A percentile compares a stretch with the other conserved stretches of the same genome.
Conservation (phyloP, 1,140 invertebrate species). For the Halictus rubicundus region DNA sequence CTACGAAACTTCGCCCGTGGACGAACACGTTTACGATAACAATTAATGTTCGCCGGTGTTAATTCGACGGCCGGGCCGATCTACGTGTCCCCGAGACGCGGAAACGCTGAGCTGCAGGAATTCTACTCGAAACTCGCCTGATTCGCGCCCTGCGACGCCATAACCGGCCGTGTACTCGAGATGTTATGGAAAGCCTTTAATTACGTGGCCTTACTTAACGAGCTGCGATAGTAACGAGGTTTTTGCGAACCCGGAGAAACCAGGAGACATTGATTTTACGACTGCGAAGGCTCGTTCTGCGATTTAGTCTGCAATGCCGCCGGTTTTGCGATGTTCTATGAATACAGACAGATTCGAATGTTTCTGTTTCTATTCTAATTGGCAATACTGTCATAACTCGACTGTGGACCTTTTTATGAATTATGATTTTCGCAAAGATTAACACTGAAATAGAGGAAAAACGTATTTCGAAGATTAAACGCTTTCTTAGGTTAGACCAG, state of each 20-base stretch:
- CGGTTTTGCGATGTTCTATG: too few relatives aligned
- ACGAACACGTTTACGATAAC: slow-evolving; percentile 32
- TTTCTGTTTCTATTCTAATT: too few relatives aligned
- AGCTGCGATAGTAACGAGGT: slow-evolving; percentile 37
- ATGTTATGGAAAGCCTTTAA: slow-evolving; percentile 52
- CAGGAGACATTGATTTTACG: not conserved
- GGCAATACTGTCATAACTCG: too few relatives aligned
- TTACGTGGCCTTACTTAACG: slow-evolving; percentile 56
- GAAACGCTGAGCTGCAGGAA: slow-evolving; percentile 13
- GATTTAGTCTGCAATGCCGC: too few relatives aligned
- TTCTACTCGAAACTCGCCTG: slow-evolving; percentile 19
- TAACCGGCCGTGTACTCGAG: slow-evolving; percentile 19
- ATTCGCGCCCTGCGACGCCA: slow-evolving; percentile 26
- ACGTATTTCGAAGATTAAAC: too few relatives aligned
- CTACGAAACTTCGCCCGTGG: slow-evolving; percentile 25
- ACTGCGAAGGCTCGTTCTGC: too few relatives aligned
- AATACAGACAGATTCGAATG: too few relatives aligned
- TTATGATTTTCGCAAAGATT: too few relatives aligned
- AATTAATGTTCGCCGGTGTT: slow-evolving; percentile 43
- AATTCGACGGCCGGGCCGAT: slow-evolving; percentile 27
- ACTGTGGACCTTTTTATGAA: too few relatives aligned
- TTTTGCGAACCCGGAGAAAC: slow-evolving; percentile 24
- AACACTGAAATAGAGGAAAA: too few relatives aligned
- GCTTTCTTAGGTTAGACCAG: too few relatives aligned
- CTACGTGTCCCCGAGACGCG: not conserved